These are phyloP conservation scores for Cichlasoma orientale DNA, from an alignment of 2,797 vertebrate genomes.

Conservation along the genomic window DNA sequence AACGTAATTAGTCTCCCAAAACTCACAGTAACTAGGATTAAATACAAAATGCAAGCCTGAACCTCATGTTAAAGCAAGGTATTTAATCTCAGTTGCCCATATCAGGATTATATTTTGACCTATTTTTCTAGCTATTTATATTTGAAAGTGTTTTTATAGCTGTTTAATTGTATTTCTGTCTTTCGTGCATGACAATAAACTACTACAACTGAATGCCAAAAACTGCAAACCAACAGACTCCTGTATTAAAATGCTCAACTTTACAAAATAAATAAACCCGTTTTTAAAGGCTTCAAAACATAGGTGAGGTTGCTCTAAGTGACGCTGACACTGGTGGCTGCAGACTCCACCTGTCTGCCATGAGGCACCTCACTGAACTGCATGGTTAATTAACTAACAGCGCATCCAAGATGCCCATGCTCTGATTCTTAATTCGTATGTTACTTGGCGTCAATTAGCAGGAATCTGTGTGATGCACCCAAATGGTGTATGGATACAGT, in stretches of 20 bases:
- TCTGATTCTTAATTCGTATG: background rate
- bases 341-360: background rate
- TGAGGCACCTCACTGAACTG: background rate
- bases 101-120: background rate
- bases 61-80: background rate
- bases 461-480: no score
- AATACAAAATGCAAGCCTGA: background rate
- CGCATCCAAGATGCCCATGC: background rate
- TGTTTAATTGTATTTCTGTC: no score
- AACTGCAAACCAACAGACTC: background rate
- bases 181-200: background rate
- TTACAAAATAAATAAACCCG: background rate
- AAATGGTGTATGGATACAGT: no score
- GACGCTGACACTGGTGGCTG: background rate
- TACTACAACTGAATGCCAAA: background rate
- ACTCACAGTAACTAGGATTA: background rate
- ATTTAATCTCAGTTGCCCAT: background rate
- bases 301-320: no score
- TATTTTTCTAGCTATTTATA: background rate
- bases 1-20: background rate
- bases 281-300: background rate
- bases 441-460: no score
- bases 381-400: background rate
- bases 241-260: background rate
- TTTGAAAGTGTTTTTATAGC: background rate